Evolutionary conservation across 2,888 invertebrate species (phyloP).

Genomic region (Eurois occulta): DNA sequence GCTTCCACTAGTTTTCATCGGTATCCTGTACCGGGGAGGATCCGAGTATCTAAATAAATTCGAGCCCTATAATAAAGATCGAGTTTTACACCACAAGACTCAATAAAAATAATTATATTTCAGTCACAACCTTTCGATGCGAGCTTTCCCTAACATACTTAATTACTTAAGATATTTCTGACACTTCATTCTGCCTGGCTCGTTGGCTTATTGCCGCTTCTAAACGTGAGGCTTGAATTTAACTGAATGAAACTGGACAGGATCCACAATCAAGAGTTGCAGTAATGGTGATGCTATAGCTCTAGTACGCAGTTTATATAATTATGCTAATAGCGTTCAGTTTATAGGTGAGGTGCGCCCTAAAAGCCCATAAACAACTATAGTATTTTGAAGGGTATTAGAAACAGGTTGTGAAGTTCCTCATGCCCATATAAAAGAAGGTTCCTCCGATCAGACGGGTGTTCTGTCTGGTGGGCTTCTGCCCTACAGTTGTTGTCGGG

Average conservation of each 20-base stretch:
- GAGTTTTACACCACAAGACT: neutral
- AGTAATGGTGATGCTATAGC: too few relatives aligned
- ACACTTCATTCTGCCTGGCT: too few relatives aligned
- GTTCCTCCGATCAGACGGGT: neutral
- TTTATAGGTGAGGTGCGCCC: neutral
- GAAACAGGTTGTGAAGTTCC: neutral
- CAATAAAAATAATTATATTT: too few relatives aligned
- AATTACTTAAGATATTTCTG: too few relatives aligned
- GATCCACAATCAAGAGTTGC: too few relatives aligned
- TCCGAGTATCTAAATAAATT: too few relatives aligned
- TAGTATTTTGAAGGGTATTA: neutral
- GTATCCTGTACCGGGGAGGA: neutral
- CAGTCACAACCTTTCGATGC: too few relatives aligned
- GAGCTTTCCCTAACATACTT: too few relatives aligned
- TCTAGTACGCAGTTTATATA: too few relatives aligned
- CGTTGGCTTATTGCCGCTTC: neutral
- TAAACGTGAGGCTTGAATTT: neutral
- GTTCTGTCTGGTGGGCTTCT: too few relatives aligned
- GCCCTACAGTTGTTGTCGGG: neutral
- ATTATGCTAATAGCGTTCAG: too few relatives aligned
- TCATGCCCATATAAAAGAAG: neutral
- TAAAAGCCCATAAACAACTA: neutral
- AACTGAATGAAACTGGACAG: neutral
- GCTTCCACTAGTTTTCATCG: neutral
- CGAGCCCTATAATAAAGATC: neutral